These are phyloP conservation scores for Eumeta japonica DNA, from an alignment of 1,140 invertebrate species.

Conservation along the genomic window DNA sequence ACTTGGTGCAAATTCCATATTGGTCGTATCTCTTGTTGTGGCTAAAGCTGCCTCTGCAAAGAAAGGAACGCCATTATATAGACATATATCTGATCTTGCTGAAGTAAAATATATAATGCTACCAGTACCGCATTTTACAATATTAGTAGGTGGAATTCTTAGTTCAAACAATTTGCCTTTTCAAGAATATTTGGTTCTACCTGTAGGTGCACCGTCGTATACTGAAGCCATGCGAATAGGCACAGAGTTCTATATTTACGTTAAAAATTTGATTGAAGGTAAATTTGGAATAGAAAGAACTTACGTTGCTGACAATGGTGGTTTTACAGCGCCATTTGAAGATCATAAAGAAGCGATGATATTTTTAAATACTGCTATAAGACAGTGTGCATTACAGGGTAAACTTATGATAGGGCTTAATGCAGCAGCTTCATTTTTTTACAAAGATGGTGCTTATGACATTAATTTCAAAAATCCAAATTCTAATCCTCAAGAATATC, in stretches of 20 bases:
- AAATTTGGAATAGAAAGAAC: slow-evolving; percentile 89
- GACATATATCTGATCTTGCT: slow-evolving; percentile 89
- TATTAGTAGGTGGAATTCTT: slow-evolving; percentile 96
- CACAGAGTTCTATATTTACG: slow-evolving; percentile 90
- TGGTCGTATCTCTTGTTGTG: slow-evolving; percentile 92
- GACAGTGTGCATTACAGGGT: slow-evolving; percentile 86
- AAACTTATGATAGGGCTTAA: slow-evolving; percentile 95
- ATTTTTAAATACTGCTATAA: slow-evolving; percentile 88
- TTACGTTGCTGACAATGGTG: slow-evolving; percentile 96
- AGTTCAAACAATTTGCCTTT: slow-evolving; percentile 96
- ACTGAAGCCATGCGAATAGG: slow-evolving; percentile 97
- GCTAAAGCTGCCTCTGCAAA: slow-evolving; percentile 94
- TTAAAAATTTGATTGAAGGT: slow-evolving; percentile 88
- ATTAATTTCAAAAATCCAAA: slow-evolving; percentile 95
- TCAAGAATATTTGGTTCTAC: slow-evolving; percentile 95
- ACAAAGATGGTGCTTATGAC: slow-evolving; percentile 83
- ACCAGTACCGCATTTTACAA: slow-evolving; percentile 95
- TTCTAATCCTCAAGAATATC: slow-evolving; percentile 75
- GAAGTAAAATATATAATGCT: slow-evolving; percentile 86
- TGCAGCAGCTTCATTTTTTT: slow-evolving; percentile 94
- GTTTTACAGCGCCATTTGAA: slow-evolving; percentile 94
- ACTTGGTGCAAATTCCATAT: slow-evolving; percentile 93
- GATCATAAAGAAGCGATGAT: slow-evolving; percentile 88
- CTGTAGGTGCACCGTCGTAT: slow-evolving; percentile 82
- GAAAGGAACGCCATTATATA: slow-evolving; percentile 80